A percentile compares a stretch with the other conserved stretches of the same genome.
phyloP scores from a whole-genome alignment of 2,797 vertebrate genomes.

The Pseudochaenichthys georgianus region DNA sequence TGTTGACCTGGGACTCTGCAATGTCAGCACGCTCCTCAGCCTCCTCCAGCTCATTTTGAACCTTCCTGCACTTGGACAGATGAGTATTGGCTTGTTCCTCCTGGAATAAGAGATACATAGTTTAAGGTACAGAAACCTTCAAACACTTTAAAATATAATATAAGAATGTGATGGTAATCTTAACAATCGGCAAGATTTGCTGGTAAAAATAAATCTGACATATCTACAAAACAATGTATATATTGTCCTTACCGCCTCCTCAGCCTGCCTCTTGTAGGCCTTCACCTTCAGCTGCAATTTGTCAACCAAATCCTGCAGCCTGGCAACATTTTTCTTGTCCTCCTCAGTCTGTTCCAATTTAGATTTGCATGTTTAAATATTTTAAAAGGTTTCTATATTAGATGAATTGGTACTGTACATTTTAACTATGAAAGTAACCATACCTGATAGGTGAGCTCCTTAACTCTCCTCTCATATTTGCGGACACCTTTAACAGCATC shows the following conservation, averaged over 20 bases:
- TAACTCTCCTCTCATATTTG: slow-evolving; percentile 87
- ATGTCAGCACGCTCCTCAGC: too few species aligned
- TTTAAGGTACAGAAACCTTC: too few species aligned
- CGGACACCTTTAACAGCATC: slow-evolving; percentile 86
- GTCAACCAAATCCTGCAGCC: slow-evolving; percentile 90
- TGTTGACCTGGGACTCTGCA: too few species aligned
- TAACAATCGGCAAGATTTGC: too few species aligned
- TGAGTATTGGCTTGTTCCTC: too few species aligned
- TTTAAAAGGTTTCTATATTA: too few species aligned
- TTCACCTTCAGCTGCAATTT: slow-evolving; percentile 91
- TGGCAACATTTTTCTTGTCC: slow-evolving; percentile 88
- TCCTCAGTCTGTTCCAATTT: slow-evolving; percentile 80
- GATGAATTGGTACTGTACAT: not conserved
- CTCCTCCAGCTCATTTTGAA: too few species aligned
- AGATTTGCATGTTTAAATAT: not conserved
- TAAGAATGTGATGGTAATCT: too few species aligned
- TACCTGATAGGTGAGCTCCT: slow-evolving; percentile 90
- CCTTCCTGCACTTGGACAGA: too few species aligned
- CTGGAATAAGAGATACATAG: too few species aligned
- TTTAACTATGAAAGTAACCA: not conserved
- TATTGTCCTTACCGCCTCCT: slow-evolving; percentile 73
- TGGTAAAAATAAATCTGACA: too few species aligned
- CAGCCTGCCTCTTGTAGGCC: slow-evolving; percentile 89
- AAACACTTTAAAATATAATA: too few species aligned
- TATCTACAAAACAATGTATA: not conserved